Evolutionary conservation across 1,140 invertebrate genomes (phyloP), one percentile per base, ranked within the genome.

Genomic region (Contarinia nasturtii): DNA sequence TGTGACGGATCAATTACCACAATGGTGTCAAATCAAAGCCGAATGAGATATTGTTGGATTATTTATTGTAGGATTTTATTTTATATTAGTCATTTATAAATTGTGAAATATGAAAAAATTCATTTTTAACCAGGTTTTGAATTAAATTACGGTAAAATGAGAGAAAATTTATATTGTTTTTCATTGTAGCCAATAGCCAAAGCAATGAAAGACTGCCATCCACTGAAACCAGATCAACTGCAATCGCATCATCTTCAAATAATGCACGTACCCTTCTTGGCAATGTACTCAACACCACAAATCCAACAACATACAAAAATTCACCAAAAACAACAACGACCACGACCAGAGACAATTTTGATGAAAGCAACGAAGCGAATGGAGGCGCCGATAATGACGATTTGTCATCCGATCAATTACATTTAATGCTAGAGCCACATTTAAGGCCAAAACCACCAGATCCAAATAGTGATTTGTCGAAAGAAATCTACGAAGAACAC

Each of bases 401-500:
- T 53, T 71, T 75, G n/a, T n/a, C n/a, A 20, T 73, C 75, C 52
- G 63, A 82, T 54, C 77, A 79, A 15, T 72, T 82, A 56, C 76
- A 79, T 58, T 72, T 80, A 55, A 73, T 85, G 52, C 63, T 90
- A 49, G 85, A 89, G 60, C 75, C 78, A 0, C 76, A 86, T 49
- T 67, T 86, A 41, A 70, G 84, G 55, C 88, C 89, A 1, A 72
- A 85, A 44, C 77, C 79, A 18, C 87, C 88, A 7, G 80, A 86
- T 64, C 71, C 76, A 45, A 74, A 71, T 47, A 82, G 80, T 61
- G 70, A 77, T 20, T 75, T 82, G 59, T 91, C 86, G 33, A 72
- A 82, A 55, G 64, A 77, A 48, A 84, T 92, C 48, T 92, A 85
- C 64, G 74, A 89, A 47, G 80, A 88, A 53, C 87, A 92, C 60